These are phyloP conservation scores for Xiphophorus couchianus DNA, from an alignment of 2,113 vertebrate genomes.

Conservation along the genomic window DNA sequence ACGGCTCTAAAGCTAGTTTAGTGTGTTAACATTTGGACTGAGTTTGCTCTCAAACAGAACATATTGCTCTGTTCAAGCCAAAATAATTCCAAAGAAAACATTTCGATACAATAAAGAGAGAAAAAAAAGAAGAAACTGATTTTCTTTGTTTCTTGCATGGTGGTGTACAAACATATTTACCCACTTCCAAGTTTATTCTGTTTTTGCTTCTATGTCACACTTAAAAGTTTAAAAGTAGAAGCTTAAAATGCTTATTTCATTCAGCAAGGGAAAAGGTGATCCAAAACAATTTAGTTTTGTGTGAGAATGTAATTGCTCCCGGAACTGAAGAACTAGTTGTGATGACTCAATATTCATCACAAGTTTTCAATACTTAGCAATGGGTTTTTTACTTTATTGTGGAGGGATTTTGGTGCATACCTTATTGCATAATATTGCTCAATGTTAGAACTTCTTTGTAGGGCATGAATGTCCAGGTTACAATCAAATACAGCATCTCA, in stretches of 20 bases:
- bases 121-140: too few species aligned
- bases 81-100: neutral
- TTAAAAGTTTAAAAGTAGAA: neutral
- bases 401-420: too few species aligned
- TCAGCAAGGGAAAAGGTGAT: neutral
- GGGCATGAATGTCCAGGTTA: too few species aligned
- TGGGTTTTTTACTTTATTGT: neutral
- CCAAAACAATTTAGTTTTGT: neutral
- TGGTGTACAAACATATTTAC: too few species aligned
- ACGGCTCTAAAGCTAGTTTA: neutral
- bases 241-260: neutral
- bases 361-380: neutral
- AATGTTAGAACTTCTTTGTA: too few species aligned
- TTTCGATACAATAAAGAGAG: too few species aligned
- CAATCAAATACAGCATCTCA: too few species aligned
- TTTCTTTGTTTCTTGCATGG: neutral
- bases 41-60: neutral
- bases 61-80: neutral
- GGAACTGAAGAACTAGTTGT: neutral
- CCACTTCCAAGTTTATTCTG: neutral
- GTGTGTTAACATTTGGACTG: slow-evolving; percentile 3
- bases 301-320: neutral
- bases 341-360: neutral
- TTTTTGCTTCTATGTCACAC: neutral
- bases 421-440: too few species aligned